A percentile compares a stretch with the other conserved stretches of the same genome.
Evolutionary conservation across 2,888 invertebrate genomes (phyloP).

Genomic region (Sturmia bella): DNA sequence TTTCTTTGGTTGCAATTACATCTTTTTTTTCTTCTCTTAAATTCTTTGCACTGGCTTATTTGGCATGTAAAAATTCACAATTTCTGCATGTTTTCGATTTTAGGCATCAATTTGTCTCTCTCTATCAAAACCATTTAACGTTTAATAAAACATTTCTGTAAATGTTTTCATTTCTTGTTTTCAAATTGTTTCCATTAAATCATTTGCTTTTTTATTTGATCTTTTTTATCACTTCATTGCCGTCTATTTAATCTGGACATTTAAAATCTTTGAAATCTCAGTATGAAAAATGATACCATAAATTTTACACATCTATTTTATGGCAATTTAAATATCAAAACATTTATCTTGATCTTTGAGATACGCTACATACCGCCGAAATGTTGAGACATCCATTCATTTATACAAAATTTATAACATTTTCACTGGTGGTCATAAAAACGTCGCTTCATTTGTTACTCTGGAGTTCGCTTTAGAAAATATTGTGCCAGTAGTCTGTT

Average conservation of each 20-base stretch:
- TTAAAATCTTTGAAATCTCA: slow-evolving; percentile 45
- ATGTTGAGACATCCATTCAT: background rate
- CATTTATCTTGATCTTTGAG: slow-evolving; percentile 54
- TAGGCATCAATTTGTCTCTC: background rate
- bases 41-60: too few relatives aligned
- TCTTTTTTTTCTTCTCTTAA: too few relatives aligned
- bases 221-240: slow-evolving; percentile 41
- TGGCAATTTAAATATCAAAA: slow-evolving; percentile 65
- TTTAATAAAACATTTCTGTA: slow-evolving; percentile 29
- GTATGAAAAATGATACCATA: slow-evolving; percentile 60
- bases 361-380: background rate
- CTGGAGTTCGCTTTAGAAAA: too few relatives aligned
- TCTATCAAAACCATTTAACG: slow-evolving; percentile 10
- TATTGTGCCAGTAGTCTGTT: too few relatives aligned
- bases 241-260: slow-evolving; percentile 45
- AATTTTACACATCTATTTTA: slow-evolving; percentile 62
- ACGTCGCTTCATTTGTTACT: too few relatives aligned
- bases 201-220: slow-evolving; percentile 10
- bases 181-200: slow-evolving; percentile 19
- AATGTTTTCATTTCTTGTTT: slow-evolving; percentile 12
- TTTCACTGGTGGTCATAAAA: too few relatives aligned
- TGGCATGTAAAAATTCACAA: background rate
- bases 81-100: background rate
- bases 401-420: too few relatives aligned
- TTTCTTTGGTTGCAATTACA: too few relatives aligned